A percentile compares a stretch with the other conserved stretches of the same genome.
phyloP scores from a whole-genome alignment of 2,797 vertebrate genomes.

The Falco concolor region DNA sequence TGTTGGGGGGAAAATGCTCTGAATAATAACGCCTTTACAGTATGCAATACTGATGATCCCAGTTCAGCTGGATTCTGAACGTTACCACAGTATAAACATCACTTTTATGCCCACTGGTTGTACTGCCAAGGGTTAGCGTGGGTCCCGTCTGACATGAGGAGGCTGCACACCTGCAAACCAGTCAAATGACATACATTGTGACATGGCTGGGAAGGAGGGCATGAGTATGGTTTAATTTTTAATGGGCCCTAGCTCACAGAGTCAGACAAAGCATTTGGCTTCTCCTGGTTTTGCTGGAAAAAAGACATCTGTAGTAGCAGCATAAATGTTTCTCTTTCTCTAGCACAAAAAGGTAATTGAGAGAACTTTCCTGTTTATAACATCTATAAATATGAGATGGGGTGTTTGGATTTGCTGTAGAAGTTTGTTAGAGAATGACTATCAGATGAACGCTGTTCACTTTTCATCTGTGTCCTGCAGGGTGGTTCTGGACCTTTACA shows the following conservation, averaged over 20 bases:
- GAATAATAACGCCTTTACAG: not conserved
- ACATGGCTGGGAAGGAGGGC: not conserved
- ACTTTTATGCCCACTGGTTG: not conserved
- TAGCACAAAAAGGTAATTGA: conserved; percentile 5
- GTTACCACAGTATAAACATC: not conserved
- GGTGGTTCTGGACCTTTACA: not conserved
- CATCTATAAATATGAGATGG: conserved; percentile 36
- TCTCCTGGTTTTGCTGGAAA: not conserved
- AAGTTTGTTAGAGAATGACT: not conserved
- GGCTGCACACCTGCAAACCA: not conserved
- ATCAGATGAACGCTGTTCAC: not conserved
- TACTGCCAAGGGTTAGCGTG: not conserved
- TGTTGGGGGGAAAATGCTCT: not conserved
- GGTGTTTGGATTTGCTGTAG: conserved; percentile 47
- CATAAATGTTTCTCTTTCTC: conserved; percentile 51
- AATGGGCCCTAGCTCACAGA: not conserved
- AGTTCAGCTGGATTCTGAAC: not conserved
- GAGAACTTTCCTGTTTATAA: conserved; percentile 64
- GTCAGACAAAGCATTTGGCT: not conserved
- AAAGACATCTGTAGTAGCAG: conserved; percentile 23
- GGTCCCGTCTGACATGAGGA: not conserved
- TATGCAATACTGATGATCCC: not conserved
- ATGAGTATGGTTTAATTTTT: not conserved
- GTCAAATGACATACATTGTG: rapidly evolving
- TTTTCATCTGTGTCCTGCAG: not conserved